These are phyloP conservation scores for Argopecten irradians DNA, from an alignment of 1,140 invertebrate genomes.

Conservation along the genomic window DNA sequence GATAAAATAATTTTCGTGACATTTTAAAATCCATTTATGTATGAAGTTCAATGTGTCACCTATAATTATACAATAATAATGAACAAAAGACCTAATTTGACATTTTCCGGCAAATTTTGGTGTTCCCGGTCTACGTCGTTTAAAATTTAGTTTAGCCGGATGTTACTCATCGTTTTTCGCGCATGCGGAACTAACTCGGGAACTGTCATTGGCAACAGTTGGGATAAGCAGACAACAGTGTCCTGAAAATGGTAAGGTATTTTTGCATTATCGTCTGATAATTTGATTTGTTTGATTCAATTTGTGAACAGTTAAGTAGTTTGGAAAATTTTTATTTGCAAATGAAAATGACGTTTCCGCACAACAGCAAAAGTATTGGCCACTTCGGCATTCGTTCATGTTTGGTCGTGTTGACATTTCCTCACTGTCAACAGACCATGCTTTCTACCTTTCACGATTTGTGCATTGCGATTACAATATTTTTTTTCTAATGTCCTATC, in stretches of 20 bases:
- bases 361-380: background rate
- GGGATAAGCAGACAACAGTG: background rate
- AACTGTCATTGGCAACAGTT: conserved; percentile 15
- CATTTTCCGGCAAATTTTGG: no score
- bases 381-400: background rate
- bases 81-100: no score
- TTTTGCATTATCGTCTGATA: background rate
- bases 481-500: no score
- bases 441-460: no score
- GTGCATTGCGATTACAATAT: no score
- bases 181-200: background rate
- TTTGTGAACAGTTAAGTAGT: background rate
- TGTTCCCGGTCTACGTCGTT: background rate
- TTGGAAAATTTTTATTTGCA: background rate
- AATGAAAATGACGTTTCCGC: background rate
- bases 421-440: background rate
- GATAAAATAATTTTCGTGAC: no score
- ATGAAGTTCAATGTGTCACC: no score
- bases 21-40: no score
- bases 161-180: background rate
- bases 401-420: background rate
- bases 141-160: background rate
- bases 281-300: background rate
- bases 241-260: background rate
- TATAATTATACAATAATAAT: no score